Evolutionary conservation across 2,888 invertebrate species (phyloP).

Genomic region (Kuschelorhynchus macadamiae): DNA sequence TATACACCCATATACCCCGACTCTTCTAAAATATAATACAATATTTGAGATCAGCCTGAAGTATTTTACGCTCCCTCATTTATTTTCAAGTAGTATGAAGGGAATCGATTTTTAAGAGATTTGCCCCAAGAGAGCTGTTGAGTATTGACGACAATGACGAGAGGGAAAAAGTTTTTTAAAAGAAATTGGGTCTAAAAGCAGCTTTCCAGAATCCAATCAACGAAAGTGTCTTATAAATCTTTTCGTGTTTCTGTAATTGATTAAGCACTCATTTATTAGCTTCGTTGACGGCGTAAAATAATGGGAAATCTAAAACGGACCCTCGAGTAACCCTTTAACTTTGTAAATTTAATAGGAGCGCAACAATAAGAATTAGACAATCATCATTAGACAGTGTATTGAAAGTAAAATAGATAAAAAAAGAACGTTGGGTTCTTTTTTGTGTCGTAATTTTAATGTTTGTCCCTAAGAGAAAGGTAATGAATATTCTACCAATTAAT

Average conservation of each 20-base stretch:
- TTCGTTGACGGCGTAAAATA: background rate
- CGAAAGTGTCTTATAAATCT: constrained; percentile 22
- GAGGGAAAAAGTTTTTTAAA: constrained; percentile 18
- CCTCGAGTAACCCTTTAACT: background rate
- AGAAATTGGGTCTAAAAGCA: constrained; percentile 16
- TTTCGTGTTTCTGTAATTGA: constrained; percentile 21
- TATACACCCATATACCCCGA: background rate
- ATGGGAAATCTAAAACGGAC: background rate
- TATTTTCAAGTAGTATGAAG: too few species aligned
- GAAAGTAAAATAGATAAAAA: too few species aligned
- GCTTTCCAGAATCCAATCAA: constrained; percentile 21
- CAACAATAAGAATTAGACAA: too few species aligned
- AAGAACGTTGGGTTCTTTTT: too few species aligned
- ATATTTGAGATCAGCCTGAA: too few species aligned
- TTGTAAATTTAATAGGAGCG: background rate
- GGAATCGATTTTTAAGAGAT: constrained; percentile 24
- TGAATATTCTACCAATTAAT: too few species aligned
- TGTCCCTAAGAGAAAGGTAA: too few species aligned
- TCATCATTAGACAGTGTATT: too few species aligned
- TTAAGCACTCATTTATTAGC: constrained; percentile 20
- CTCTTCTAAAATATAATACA: too few species aligned
- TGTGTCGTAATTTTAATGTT: too few species aligned
- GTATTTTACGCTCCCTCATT: too few species aligned
- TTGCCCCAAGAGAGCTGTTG: constrained; percentile 4
- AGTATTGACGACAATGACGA: constrained; percentile 25